phyloP scores from a whole-genome alignment of 2,888 invertebrate species.

The Drosophila ochracea region DNA sequence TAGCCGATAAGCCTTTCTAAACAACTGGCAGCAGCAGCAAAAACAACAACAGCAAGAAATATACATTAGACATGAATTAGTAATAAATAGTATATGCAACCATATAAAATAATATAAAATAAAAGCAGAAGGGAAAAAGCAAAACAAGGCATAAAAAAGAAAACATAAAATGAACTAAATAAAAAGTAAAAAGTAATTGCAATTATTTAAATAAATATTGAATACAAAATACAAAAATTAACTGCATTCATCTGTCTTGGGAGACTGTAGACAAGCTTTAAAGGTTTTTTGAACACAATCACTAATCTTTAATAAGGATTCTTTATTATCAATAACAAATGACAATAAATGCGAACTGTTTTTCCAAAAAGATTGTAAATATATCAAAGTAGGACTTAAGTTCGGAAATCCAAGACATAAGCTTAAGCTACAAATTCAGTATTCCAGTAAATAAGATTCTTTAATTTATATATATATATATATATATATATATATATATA shows the following conservation, averaged over 20 bases:
- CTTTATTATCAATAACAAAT: background rate
- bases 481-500: background rate
- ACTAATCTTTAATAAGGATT: background rate
- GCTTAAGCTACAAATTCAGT: background rate
- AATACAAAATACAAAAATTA: conserved; percentile 57
- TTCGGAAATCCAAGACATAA: background rate
- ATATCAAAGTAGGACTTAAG: background rate
- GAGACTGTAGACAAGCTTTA: conserved; percentile 1
- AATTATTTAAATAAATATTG: conserved; percentile 80
- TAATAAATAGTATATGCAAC: conserved; percentile 51
- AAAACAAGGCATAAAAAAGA: conserved; percentile 27
- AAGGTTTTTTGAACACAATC: background rate
- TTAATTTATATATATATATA: background rate
- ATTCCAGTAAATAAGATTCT: background rate
- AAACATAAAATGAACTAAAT: conserved; percentile 41
- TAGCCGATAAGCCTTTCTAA: conserved; percentile 40
- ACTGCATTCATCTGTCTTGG: background rate
- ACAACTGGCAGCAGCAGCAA: conserved; percentile 32
- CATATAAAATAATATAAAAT: conserved; percentile 20
- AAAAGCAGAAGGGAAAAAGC: conserved; percentile 6
- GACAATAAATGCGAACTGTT: background rate
- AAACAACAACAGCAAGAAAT: conserved; percentile 41
- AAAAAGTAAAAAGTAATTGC: conserved; percentile 61
- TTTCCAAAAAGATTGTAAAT: background rate
- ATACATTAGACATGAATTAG: conserved; percentile 51